phyloP scores from a whole-genome alignment of 2,113 vertebrate genomes.

The Pseudorectes ferrugineus region DNA sequence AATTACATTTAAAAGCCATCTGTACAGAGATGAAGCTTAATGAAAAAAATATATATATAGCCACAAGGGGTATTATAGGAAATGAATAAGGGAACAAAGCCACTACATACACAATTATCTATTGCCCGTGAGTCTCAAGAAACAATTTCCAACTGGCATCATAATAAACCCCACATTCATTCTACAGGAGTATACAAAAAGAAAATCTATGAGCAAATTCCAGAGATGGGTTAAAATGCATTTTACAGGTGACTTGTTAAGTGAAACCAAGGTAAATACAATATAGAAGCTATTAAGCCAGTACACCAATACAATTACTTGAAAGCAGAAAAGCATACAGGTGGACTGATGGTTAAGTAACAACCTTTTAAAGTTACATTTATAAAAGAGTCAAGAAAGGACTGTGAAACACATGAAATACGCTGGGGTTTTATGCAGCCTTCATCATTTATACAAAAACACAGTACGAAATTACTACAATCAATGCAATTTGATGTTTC shows the following conservation, averaged over 20 bases:
- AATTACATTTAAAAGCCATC: neutral
- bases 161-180: neutral
- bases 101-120: neutral
- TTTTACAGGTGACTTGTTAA: slow-evolving; percentile 8
- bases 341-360: neutral
- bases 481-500: neutral
- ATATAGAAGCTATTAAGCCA: neutral
- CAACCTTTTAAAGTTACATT: neutral
- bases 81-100: neutral
- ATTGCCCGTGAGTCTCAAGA: neutral
- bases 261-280: neutral
- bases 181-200: neutral
- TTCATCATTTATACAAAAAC: slow-evolving; percentile 12
- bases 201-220: neutral
- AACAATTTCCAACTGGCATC: neutral
- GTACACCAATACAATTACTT: neutral
- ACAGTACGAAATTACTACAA: neutral
- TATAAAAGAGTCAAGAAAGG: neutral
- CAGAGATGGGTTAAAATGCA: neutral
- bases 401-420: neutral
- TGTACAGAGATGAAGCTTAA: neutral
- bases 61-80: neutral
- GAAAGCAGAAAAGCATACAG: neutral
- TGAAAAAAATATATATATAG: neutral
- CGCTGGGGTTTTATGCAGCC: neutral